phyloP scores from a whole-genome alignment of 2,888 invertebrate genomes.

The Lamellibrachia satsuma region DNA sequence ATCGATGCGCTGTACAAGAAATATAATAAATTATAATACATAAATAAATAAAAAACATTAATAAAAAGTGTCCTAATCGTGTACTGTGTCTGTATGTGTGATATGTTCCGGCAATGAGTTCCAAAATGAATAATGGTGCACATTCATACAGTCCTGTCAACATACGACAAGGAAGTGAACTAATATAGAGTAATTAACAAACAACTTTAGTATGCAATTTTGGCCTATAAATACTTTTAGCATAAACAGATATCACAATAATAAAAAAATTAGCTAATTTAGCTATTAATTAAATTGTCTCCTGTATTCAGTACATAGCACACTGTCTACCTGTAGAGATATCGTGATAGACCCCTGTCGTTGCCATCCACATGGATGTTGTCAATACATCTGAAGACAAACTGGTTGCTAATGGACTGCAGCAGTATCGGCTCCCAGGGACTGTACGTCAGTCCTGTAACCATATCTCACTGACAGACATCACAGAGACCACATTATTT shows the following conservation, averaged over 20 bases:
- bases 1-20: too few relatives aligned
- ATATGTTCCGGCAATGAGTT: too few relatives aligned
- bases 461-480: background rate
- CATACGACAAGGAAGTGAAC: too few relatives aligned
- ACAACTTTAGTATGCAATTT: too few relatives aligned
- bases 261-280: background rate
- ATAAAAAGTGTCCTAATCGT: too few relatives aligned
- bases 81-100: too few relatives aligned
- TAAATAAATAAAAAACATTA: too few relatives aligned
- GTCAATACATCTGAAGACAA: slow-evolving; percentile 69
- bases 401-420: slow-evolving; percentile 67
- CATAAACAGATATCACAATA: background rate
- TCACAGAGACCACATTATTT: background rate
- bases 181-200: too few relatives aligned
- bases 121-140: too few relatives aligned
- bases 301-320: background rate
- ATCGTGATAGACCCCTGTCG: slow-evolving; percentile 66
- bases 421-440: slow-evolving; percentile 67
- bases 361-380: slow-evolving; percentile 68
- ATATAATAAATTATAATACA: too few relatives aligned
- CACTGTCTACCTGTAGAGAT: slow-evolving; percentile 64
- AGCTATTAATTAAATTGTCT: background rate
- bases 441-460: slow-evolving; percentile 66
- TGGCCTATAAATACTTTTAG: too few relatives aligned
- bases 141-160: too few relatives aligned